A percentile compares a stretch with the other conserved stretches of the same genome.
Conservation (phyloP, 2,888 invertebrate species). For the Himalopsyche kuldschensis region DNA sequence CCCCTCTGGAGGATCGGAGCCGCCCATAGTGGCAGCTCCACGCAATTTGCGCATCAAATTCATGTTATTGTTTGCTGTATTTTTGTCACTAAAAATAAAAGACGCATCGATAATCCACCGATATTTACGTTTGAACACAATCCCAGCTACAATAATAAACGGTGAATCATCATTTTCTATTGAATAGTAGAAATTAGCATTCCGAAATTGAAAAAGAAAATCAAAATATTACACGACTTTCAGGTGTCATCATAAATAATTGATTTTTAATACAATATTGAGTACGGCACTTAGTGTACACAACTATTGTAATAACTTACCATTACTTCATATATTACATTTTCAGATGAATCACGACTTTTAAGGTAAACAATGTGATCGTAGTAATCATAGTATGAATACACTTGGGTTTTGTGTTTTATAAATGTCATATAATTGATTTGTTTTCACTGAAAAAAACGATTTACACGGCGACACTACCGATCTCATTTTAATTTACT, state of each 20-base stretch:
- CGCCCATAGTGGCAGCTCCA: conserved; percentile 55
- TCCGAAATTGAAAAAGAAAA: neutral
- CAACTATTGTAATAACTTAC: neutral
- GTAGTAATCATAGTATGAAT: conserved; percentile 3
- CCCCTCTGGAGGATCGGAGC: conserved; percentile 61
- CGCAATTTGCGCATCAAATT: conserved; percentile 93
- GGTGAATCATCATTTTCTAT: neutral
- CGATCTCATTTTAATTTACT: neutral
- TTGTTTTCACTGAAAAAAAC: conserved; percentile 24
- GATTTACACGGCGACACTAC: neutral
- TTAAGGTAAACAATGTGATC: conserved; percentile 23
- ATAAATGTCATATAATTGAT: conserved; percentile 32
- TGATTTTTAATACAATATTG: neutral
- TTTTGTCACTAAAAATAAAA: conserved; percentile 5
- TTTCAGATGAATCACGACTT: conserved; percentile 14
- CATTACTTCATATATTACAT: conserved; percentile 9
- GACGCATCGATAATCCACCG: neutral
- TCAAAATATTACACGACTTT: neutral
- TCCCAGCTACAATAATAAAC: neutral
- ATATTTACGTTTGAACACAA: neutral
- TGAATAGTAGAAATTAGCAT: neutral
- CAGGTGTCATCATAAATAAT: neutral
- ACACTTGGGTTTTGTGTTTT: conserved; percentile 16
- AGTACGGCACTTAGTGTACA: neutral
- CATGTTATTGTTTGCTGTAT: conserved; percentile 57